phyloP scores from a whole-genome alignment of 2,888 invertebrate species.

The Euproctis similis region DNA sequence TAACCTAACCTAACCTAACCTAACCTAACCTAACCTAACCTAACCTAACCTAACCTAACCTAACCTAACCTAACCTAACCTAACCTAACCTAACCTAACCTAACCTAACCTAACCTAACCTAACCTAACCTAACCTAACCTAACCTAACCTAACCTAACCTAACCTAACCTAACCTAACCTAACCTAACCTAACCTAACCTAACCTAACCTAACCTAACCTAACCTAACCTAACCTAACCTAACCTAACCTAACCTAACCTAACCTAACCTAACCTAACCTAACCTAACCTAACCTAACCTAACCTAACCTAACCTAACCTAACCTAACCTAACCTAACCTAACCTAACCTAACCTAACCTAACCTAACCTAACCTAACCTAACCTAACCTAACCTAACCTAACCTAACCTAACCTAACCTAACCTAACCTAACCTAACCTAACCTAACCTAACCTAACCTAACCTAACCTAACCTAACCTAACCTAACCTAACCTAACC shows the following conservation, averaged over 20 bases:
- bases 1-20: constrained; percentile 7
- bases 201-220: constrained; percentile 13
- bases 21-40: constrained; percentile 7
- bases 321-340: constrained; percentile 6
- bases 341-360: constrained; percentile 7
- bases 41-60: constrained; percentile 7
- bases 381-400: constrained; percentile 10
- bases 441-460: constrained; percentile 11
- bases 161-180: constrained; percentile 2
- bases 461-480: constrained; percentile 9
- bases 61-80: constrained; percentile 7
- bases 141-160: constrained; percentile 5
- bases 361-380: constrained; percentile 7
- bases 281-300: constrained; percentile 9
- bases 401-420: constrained; percentile 7
- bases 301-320: constrained; percentile 7
- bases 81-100: constrained; percentile 7
- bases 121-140: constrained; percentile 1
- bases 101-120: constrained; percentile 5
- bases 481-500: constrained; percentile 6
- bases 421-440: constrained; percentile 13
- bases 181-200: constrained; percentile 6
- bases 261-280: constrained; percentile 12
- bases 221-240: constrained; percentile 13
- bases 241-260: constrained; percentile 12